Base-by-base conservation (phyloP, 2,888 invertebrate genomes). In the Poecilobothrus nobilitatus region DNA sequence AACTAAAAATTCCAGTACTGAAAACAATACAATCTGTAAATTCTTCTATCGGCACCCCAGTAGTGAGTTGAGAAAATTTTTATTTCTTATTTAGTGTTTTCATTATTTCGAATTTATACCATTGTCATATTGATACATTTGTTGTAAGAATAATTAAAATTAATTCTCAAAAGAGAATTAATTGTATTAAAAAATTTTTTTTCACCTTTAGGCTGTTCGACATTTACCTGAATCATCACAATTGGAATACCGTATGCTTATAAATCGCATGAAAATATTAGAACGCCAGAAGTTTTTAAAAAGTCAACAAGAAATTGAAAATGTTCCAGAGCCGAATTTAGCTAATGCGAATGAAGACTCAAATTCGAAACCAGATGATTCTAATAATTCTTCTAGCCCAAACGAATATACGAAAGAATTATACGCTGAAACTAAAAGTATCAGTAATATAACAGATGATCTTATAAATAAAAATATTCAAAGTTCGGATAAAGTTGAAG, bases 181-280 rank as follows among this genome's bases (percentile, higher is more conserved):
- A 37, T 8, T 10, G 4, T 37, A 34, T 12, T 10, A 37, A 12
- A 37, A 12, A 37, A 37, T 37, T 37, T 8, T 37, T 37, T 27
- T 27, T 53, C 44, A 1, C 64, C 66, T 69, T 9, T 68, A 81
- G 82, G 80, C 81, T 68, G 82, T 82, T 37, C 75, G 79, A 7
- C 82, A 82, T 75, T 75, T 82, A 65, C 81, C 82, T 1, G 75
- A 75, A 53, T 78, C 81, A 7, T 78, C 82, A 0, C 82, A 82
- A 71, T 74, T 76, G 66, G 82, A 82, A 73, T 82, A 82, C 70
- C 74, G 79, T 18, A 75, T 76, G 3, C 73, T 82, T 0, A 72
- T 81, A 2, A 77, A 78, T 71, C 81, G 82, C 6, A 82, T 82
- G 80, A 76, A 76, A 72, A 66, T 79, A 68, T 74, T 82, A 37